Evolutionary conservation across 2,797 vertebrate genomes (phyloP), one percentile per base, ranked within the genome.

Genomic region (Adrianichthys oophorus): DNA sequence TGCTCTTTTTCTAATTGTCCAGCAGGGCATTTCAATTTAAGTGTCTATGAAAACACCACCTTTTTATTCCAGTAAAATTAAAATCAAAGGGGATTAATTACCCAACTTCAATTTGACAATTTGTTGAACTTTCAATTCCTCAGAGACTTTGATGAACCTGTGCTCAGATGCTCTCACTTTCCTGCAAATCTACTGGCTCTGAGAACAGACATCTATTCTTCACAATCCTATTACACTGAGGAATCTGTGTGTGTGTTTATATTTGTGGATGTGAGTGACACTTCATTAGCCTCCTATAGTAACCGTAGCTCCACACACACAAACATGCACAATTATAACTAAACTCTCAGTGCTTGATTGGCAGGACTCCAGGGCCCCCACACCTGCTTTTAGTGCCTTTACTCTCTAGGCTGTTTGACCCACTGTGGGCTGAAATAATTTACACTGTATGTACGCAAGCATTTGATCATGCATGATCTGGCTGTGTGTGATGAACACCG

Each of bases 371-470:
- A 79, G 58, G 74, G 71, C 75, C 65, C 19, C 60, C 73, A 85
- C 88, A 90, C 87, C 87, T 91, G 89, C 80, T 84, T 86, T 71
- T 70, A 70, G 82, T 79, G 76, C 72, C 49, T 59, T 72, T 71
- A 56, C 59, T 72, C 67, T 56, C 23, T 49, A 21, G 18, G n/a
- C 58, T 59, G 52, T 66, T 69, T 70, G 55, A 76, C 68, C 61
- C 70, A 64, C 74, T 71, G 70, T 62, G 29, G 48, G 37, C 58
- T 82, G 79, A 68, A 72, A 84, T 68, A 75, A 73, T 74, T 72
- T 65, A 76, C 24, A 45, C 48, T 56, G 21, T 50, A 52, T 54
- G 40, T 65, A 16, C 23, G 23, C 52, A 14, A 56, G 43, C 55
- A 37, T 62, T 24, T 60, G 52, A 43, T 41, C 56, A 74, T 79